phyloP scores from a whole-genome alignment of 2,113 vertebrate genomes.

The Actenoides hombroni region DNA sequence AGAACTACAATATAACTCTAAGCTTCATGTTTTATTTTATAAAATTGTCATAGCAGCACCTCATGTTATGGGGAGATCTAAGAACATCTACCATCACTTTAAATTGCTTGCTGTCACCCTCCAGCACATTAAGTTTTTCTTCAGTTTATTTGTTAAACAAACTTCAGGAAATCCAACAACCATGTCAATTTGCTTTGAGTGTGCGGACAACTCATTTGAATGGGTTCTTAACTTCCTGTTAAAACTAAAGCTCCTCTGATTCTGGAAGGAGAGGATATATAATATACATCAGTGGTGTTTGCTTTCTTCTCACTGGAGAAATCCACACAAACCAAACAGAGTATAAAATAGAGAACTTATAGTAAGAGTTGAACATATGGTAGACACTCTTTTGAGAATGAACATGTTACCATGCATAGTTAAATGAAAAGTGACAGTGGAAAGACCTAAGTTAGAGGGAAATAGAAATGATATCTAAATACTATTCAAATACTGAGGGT shows the following conservation, averaged over 20 bases:
- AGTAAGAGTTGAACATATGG: not conserved
- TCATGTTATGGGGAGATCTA: not conserved
- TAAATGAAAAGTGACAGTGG: not conserved
- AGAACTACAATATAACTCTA: not conserved
- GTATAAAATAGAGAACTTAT: not conserved
- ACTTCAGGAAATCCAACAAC: not conserved
- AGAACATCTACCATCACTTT: not conserved
- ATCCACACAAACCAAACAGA: not conserved
- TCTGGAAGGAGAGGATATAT: not conserved
- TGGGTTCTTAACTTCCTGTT: not conserved
- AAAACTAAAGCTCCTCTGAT: not conserved
- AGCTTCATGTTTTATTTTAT: not conserved
- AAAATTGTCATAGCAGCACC: not conserved
- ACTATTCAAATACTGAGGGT: not conserved
- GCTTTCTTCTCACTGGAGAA: not conserved
- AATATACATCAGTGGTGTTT: not conserved
- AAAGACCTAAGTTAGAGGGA: not conserved
- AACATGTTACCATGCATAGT: not conserved
- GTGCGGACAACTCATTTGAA: not conserved
- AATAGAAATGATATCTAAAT: not conserved
- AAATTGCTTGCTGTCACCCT: not conserved
- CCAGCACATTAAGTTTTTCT: not conserved
- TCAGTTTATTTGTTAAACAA: not conserved
- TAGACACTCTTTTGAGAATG: not conserved
- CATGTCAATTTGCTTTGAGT: not conserved